A percentile compares a stretch with the other conserved stretches of the same genome.
Evolutionary conservation across 2,797 vertebrate species (phyloP).

Genomic region (Taeniopygia guttata): DNA sequence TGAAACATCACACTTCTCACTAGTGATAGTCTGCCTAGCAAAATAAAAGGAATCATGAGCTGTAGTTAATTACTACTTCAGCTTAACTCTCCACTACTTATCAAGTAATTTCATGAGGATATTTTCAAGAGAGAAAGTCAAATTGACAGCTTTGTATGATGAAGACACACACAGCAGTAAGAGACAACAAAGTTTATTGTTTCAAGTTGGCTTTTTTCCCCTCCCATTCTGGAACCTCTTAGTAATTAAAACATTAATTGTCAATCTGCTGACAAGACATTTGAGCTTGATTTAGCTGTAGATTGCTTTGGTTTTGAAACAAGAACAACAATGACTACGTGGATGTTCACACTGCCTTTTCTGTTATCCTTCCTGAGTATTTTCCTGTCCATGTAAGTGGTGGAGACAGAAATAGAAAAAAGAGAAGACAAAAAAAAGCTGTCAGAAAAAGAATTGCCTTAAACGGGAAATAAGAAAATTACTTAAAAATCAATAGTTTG

Average conservation of each 20-base stretch:
- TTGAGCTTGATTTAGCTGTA: constrained; percentile 55
- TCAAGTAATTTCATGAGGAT: constrained; percentile 3
- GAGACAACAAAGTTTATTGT: constrained; percentile 28
- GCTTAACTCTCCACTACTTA: constrained; percentile 10
- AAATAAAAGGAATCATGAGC: neutral
- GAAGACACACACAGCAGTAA: neutral
- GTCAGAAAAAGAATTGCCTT: neutral
- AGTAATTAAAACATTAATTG: constrained; percentile 50
- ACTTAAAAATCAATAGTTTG: neutral
- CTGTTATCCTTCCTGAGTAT: neutral
- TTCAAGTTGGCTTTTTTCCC: neutral
- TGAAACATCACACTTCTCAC: constrained; percentile 15
- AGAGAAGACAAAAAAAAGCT: too few species aligned
- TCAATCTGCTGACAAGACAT: constrained; percentile 43
- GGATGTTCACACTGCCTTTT: neutral
- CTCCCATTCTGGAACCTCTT: neutral
- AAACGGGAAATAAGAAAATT: neutral
- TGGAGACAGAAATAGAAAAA: neutral
- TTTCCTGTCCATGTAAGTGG: neutral
- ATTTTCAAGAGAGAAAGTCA: constrained; percentile 27
- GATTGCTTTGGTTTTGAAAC: constrained; percentile 45
- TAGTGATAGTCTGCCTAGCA: neutral
- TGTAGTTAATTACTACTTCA: constrained; percentile 4
- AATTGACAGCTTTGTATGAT: neutral
- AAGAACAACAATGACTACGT: neutral